Percentiles rank a stretch among this genome's conserved stretches.
phyloP scores from a whole-genome alignment of 2,888 invertebrate species.

The Spatulosminthurus flaviceps region DNA sequence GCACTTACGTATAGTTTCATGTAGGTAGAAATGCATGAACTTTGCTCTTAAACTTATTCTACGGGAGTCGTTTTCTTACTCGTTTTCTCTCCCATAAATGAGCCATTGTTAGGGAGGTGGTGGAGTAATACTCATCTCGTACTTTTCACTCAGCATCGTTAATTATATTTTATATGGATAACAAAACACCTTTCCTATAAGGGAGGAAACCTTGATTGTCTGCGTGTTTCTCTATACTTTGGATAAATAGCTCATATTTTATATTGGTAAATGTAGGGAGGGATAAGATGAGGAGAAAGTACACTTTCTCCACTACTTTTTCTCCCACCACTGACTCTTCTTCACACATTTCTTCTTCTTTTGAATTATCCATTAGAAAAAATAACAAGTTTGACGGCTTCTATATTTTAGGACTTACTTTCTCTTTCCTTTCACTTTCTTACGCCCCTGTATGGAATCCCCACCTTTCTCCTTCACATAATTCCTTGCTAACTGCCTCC shows the following conservation, averaged over 20 bases:
- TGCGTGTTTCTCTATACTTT: no score
- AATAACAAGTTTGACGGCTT: slow-evolving; percentile 10
- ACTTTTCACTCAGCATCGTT: slow-evolving; percentile 24
- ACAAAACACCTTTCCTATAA: no score
- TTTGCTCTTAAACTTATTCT: slow-evolving; percentile 1
- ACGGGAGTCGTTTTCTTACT: no score
- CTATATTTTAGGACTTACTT: not conserved
- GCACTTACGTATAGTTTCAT: slow-evolving; percentile 15
- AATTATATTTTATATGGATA: slow-evolving; percentile 43
- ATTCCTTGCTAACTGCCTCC: no score
- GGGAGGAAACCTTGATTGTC: no score
- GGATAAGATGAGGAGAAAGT: no score
- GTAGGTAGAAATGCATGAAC: not conserved
- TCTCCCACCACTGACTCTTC: not conserved
- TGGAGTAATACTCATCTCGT: slow-evolving; percentile 13
- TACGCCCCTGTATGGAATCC: not conserved
- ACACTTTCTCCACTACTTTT: no score
- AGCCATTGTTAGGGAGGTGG: slow-evolving; percentile 1
- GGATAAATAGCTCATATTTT: no score
- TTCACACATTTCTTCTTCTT: not conserved
- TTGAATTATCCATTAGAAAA: slow-evolving; percentile 7
- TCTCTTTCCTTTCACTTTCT: not conserved
- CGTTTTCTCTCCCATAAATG: slow-evolving; percentile 11
- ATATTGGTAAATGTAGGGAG: no score
- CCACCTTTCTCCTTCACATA: no score